Evolutionary conservation across 2,888 invertebrate genomes (phyloP).

Genomic region (Andrena camellia): DNA sequence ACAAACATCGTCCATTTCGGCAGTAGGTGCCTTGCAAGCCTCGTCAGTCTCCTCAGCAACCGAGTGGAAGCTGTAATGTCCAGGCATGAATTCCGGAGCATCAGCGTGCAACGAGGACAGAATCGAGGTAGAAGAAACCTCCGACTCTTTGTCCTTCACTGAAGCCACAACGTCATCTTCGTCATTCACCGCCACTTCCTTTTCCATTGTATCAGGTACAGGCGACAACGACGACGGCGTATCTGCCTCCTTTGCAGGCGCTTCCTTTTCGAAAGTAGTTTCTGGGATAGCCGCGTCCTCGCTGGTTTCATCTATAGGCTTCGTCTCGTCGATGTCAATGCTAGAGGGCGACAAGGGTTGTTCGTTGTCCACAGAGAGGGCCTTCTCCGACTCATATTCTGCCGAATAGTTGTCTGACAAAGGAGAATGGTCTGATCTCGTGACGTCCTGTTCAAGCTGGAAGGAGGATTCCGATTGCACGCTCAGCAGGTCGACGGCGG

Average conservation of each 20-base stretch:
- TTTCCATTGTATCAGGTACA: constrained; percentile 41
- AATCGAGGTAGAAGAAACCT: not conserved
- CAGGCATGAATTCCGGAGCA: constrained; percentile 18
- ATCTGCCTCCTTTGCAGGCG: constrained; percentile 13
- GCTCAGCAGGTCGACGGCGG: constrained; percentile 18
- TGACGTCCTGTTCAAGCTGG: constrained; percentile 14
- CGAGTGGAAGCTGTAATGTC: not conserved
- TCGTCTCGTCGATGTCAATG: constrained; percentile 43
- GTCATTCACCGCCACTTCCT: not conserved
- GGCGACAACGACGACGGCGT: constrained; percentile 56
- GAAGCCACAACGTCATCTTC: not conserved
- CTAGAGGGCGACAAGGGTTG: constrained; percentile 39
- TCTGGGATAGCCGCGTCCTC: constrained; percentile 21
- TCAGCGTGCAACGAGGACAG: not conserved
- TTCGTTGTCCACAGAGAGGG: constrained; percentile 34
- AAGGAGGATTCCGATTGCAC: constrained; percentile 45
- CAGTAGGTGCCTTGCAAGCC: not conserved
- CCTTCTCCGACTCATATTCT: constrained; percentile 46
- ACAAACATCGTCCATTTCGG: not conserved
- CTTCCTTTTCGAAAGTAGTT: constrained; percentile 30
- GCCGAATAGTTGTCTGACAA: constrained; percentile 38
- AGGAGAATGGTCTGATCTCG: constrained; percentile 47
- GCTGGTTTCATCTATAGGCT: constrained; percentile 44
- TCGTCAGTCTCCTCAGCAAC: not conserved
- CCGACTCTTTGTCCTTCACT: not conserved